Percentiles rank a stretch among this genome's conserved stretches.
Conservation (phyloP, 2,797 vertebrate species). For the Lithobates sylvaticus region DNA sequence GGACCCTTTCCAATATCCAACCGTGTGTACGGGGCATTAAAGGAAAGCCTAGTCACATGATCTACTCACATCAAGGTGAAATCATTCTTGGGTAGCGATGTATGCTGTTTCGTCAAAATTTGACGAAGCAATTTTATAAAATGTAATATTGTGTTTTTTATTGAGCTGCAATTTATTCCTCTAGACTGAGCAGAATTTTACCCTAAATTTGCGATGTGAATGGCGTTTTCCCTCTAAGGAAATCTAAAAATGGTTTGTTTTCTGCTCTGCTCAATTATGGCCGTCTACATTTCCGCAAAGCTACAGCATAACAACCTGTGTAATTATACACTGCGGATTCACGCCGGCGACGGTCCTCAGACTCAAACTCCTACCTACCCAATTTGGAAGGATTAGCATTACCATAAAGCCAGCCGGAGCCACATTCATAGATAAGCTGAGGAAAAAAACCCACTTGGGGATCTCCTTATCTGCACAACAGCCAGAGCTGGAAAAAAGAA, state of each 20-base stretch:
- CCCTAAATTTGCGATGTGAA: background rate
- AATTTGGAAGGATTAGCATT: constrained; percentile 35
- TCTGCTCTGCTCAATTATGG: background rate
- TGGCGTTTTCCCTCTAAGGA: background rate
- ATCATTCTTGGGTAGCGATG: too few species aligned
- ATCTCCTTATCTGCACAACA: background rate
- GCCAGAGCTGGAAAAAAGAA: background rate
- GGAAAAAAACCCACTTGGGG: background rate
- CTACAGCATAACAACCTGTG: background rate
- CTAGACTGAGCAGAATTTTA: too few species aligned
- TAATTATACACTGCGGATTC: constrained; percentile 17
- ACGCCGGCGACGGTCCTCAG: background rate
- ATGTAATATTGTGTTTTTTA: too few species aligned
- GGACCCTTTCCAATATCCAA: too few species aligned
- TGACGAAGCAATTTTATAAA: too few species aligned
- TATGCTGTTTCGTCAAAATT: too few species aligned
- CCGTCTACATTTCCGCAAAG: background rate
- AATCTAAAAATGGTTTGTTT: constrained; percentile 6
- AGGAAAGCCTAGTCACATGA: too few species aligned
- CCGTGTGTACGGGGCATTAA: too few species aligned
- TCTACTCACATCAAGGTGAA: too few species aligned
- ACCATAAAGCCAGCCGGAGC: background rate
- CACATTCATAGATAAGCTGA: background rate
- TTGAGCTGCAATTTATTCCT: too few species aligned
- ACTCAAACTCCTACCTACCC: background rate